Evolutionary conservation across 2,888 invertebrate species (phyloP).

Genomic region (Aplocera efformata): DNA sequence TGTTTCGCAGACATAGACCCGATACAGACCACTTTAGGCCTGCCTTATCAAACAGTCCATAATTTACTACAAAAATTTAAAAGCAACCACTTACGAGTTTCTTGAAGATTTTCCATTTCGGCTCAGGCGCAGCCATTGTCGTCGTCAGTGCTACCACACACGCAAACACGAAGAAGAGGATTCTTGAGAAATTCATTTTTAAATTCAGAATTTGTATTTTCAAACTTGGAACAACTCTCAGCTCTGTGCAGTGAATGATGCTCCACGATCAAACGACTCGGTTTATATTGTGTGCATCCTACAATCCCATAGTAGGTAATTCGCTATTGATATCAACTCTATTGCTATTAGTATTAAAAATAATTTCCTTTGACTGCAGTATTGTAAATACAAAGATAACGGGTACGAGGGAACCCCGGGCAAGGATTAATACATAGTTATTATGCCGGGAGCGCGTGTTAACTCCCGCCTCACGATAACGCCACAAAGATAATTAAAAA

Average conservation of each 20-base stretch:
- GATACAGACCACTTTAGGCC: too few species aligned
- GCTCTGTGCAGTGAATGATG: conserved; percentile 11
- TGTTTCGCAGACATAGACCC: too few species aligned
- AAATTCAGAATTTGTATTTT: conserved; percentile 6
- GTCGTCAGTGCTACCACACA: conserved; percentile 37
- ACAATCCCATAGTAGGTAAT: not conserved
- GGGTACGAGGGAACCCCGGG: conserved; percentile 19
- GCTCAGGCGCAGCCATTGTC: conserved; percentile 40
- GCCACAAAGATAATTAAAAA: too few species aligned
- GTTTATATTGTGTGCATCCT: conserved; percentile 7
- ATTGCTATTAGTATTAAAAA: not conserved
- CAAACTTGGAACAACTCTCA: conserved; percentile 1
- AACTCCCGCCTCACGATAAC: conserved; percentile 22
- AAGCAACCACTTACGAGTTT: conserved; percentile 44
- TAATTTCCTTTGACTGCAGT: conserved; percentile 1
- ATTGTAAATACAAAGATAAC: conserved; percentile 8
- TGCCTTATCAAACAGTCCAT: too few species aligned
- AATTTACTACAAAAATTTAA: not conserved
- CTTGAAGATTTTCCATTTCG: conserved; percentile 50
- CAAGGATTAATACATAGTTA: conserved; percentile 6
- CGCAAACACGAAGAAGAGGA: conserved; percentile 46
- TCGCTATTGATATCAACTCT: not conserved
- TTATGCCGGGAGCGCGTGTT: not conserved
- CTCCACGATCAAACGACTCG: not conserved
- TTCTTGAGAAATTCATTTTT: conserved; percentile 47